phyloP scores from a whole-genome alignment of 2,797 vertebrate species.

The Tauraco hartlaubi region DNA sequence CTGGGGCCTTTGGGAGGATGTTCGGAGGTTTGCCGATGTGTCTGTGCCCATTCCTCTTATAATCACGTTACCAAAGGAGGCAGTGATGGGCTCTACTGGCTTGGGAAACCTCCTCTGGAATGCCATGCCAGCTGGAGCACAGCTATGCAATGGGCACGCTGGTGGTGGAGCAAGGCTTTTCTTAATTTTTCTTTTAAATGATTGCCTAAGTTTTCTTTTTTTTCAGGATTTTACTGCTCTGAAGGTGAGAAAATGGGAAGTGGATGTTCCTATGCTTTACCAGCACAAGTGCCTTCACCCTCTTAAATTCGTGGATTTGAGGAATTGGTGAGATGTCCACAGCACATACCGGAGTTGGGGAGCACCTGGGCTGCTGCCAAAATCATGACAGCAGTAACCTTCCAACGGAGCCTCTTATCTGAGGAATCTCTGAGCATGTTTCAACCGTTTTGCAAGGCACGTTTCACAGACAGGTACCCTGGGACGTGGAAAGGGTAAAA shows the following conservation, averaged over 20 bases:
- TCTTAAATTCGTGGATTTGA: neutral
- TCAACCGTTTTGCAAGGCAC: neutral
- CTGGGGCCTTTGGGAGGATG: neutral
- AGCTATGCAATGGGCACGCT: neutral
- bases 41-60: rapidly evolving
- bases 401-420: neutral
- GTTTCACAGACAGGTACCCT: slow-evolving; percentile 15
- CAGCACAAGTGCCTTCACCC: neutral
- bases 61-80: neutral
- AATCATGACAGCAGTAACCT: neutral
- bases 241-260: neutral
- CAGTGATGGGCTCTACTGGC: neutral
- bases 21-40: neutral
- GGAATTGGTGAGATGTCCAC: neutral
- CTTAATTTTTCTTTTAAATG: neutral
- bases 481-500: slow-evolving; percentile 10
- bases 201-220: neutral
- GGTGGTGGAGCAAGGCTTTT: neutral
- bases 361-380: neutral
- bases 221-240: neutral
- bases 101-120: neutral
- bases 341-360: neutral
- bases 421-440: neutral
- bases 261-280: neutral
- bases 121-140: neutral